phyloP scores from a whole-genome alignment of 2,797 vertebrate genomes.

The Microctenopoma steveboyesi region DNA sequence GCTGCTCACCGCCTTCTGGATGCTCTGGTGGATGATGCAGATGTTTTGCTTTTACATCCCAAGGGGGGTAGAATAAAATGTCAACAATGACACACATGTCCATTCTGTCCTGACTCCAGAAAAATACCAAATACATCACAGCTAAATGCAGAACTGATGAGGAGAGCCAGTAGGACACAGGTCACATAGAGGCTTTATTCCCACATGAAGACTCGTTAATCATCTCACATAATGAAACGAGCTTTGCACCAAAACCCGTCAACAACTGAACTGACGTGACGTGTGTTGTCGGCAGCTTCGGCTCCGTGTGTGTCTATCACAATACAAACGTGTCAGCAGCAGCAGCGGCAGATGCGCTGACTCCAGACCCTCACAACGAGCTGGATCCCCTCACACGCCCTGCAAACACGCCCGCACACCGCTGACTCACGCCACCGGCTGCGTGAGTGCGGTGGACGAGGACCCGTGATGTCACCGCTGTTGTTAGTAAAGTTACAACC shows the following conservation, averaged over 20 bases:
- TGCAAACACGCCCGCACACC: constrained; percentile 30
- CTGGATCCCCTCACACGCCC: constrained; percentile 53
- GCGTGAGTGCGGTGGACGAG: constrained; percentile 13
- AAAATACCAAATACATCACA: neutral
- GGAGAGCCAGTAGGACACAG: neutral
- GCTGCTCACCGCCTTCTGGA: constrained; percentile 25
- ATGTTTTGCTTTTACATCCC: constrained; percentile 10
- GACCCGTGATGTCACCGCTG: constrained; percentile 50
- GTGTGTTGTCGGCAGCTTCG: neutral
- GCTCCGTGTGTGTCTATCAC: neutral
- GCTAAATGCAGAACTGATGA: neutral
- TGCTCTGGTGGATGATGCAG: constrained; percentile 32
- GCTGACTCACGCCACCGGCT: constrained; percentile 51
- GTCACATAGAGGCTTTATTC: constrained; percentile 18
- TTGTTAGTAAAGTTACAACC: constrained; percentile 52
- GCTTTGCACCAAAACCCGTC: constrained; percentile 6
- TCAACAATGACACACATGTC: constrained; percentile 61
- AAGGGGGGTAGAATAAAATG: constrained; percentile 15
- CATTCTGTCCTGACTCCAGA: neutral
- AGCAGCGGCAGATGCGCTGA: constrained; percentile 31
- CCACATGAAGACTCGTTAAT: constrained; percentile 18
- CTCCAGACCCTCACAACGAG: neutral
- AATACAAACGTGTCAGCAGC: constrained; percentile 1
- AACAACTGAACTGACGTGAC: neutral
- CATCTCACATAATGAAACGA: constrained; percentile 27